Evolutionary conservation across 2,797 vertebrate genomes (phyloP).

Genomic region (Mareca penelope): DNA sequence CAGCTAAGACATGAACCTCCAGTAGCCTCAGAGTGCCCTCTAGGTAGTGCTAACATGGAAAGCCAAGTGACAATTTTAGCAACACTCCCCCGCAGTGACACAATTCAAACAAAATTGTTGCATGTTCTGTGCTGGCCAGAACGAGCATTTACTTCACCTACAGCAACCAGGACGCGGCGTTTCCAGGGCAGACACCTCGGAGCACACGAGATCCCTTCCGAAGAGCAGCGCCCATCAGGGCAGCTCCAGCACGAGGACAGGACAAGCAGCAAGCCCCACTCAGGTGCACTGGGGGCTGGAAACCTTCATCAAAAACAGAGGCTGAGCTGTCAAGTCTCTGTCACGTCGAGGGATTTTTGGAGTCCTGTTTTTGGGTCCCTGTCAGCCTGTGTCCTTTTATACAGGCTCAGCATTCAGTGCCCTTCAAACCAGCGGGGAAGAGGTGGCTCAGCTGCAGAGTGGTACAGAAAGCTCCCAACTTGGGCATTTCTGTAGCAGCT

Average conservation of each 20-base stretch:
- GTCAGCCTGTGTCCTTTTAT: not conserved
- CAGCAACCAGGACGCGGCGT: not conserved
- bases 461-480: rapidly evolving
- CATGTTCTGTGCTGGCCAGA: not conserved
- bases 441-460: not conserved
- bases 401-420: rapidly evolving
- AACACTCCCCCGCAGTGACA: conserved; percentile 44
- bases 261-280: rapidly evolving
- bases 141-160: not conserved
- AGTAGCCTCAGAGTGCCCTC: conserved; percentile 24
- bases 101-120: not conserved
- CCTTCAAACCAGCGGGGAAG: rapidly evolving
- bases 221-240: rapidly evolving
- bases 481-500: not conserved
- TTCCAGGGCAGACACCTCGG: not conserved
- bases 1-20: not conserved
- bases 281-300: rapidly evolving
- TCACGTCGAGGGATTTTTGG: rapidly evolving
- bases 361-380: not conserved
- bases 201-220: rapidly evolving
- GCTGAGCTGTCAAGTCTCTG: not conserved
- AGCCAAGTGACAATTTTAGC: conserved; percentile 45
- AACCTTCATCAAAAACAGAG: rapidly evolving
- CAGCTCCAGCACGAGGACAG: not conserved
- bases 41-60: not conserved